Conservation (phyloP, 2,113 vertebrate genomes). For the Neolamprologus caudopunctatus region DNA sequence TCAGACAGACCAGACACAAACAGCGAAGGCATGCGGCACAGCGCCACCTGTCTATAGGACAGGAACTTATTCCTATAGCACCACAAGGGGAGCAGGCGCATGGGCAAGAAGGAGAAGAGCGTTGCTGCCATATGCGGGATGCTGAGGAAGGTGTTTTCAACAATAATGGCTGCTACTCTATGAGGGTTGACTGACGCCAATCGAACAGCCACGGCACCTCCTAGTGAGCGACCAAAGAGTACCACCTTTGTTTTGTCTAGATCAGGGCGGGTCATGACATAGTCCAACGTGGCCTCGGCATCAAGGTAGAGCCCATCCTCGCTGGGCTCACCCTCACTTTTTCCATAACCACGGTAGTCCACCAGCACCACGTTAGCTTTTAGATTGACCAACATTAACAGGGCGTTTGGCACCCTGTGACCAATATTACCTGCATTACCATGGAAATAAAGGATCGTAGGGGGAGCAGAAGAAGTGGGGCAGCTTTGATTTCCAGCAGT, state of each 20-base stretch:
- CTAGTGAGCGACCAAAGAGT: slow-evolving; percentile 95
- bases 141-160: slow-evolving; percentile 98
- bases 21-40: slow-evolving; percentile 95
- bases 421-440: slow-evolving; percentile 97
- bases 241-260: slow-evolving; percentile 98
- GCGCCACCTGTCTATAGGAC: slow-evolving; percentile 87
- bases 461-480: slow-evolving; percentile 68
- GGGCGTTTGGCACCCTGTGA: slow-evolving; percentile 91
- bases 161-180: slow-evolving; percentile 89
- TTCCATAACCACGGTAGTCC: slow-evolving; percentile 96
- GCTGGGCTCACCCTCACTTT: slow-evolving; percentile 92
- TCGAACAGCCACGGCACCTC: slow-evolving; percentile 91
- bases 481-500: slow-evolving; percentile 66
- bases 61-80: slow-evolving; percentile 99
- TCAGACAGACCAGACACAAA: slow-evolving; percentile 97
- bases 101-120: slow-evolving; percentile 93
- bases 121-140: slow-evolving; percentile 98
- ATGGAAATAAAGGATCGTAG: slow-evolving; percentile 96
- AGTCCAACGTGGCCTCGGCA: slow-evolving; percentile 92
- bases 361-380: slow-evolving; percentile 92
- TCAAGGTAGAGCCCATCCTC: slow-evolving; percentile 92
- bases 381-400: slow-evolving; percentile 97
- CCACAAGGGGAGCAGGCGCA: slow-evolving; percentile 93
- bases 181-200: slow-evolving; percentile 92
- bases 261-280: slow-evolving; percentile 92